Percentiles rank a stretch among this genome's conserved stretches.
Conservation (phyloP, 2,113 vertebrate species). For the Melanostigma gelatinosum region DNA sequence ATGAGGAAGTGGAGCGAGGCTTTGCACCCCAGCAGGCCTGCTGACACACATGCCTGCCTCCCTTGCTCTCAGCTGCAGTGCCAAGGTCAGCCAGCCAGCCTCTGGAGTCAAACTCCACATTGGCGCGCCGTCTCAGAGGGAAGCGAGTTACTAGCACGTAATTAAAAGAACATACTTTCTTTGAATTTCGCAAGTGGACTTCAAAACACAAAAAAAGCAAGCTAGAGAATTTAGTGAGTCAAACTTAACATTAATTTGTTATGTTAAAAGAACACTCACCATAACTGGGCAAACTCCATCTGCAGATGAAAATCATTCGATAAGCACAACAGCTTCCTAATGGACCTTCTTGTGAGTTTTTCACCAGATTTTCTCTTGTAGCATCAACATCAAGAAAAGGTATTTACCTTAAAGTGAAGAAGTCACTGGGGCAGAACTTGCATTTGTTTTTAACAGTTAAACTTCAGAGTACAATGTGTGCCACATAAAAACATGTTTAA, state of each 20-base stretch:
- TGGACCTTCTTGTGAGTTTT: neutral
- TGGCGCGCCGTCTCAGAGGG: neutral
- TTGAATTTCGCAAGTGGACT: neutral
- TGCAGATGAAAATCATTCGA: neutral
- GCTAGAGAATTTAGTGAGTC: neutral
- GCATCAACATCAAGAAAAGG: neutral
- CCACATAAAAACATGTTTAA: conserved; percentile 60
- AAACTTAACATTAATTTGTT: too few species aligned
- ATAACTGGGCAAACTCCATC: neutral
- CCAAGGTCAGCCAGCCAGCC: conserved; percentile 53
- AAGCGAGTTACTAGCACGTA: neutral
- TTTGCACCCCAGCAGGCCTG: conserved; percentile 18
- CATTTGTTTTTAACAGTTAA: neutral
- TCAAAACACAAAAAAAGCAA: neutral
- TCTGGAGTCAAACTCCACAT: conserved; percentile 10
- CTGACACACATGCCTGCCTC: conserved; percentile 27
- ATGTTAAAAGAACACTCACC: too few species aligned
- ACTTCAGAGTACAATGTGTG: neutral
- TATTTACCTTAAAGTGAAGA: conserved; percentile 23
- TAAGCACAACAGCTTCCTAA: conserved; percentile 2
- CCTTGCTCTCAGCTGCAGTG: conserved; percentile 31
- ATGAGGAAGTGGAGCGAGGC: conserved; percentile 18
- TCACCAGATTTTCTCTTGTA: neutral
- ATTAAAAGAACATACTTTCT: neutral
- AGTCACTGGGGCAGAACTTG: neutral